phyloP scores from a whole-genome alignment of 2,113 vertebrate genomes.

The Rhinolophus sinicus region DNA sequence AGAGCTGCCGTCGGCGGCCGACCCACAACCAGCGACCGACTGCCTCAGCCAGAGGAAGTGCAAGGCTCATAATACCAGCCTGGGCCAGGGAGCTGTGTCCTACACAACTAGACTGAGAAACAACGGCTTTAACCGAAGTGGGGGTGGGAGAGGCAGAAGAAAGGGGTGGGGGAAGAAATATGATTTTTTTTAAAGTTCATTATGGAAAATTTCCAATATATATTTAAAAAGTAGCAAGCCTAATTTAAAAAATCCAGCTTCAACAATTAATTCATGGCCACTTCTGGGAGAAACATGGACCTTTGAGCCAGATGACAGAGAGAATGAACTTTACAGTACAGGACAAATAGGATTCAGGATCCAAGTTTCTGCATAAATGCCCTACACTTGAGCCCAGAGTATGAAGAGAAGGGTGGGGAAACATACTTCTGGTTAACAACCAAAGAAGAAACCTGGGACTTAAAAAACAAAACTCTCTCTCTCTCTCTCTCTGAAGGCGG shows the following conservation, averaged over 20 bases:
- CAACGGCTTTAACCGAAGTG: no score
- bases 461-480: not conserved
- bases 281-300: not conserved
- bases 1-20: no score
- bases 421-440: not conserved
- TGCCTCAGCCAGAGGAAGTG: no score
- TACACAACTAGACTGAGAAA: no score
- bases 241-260: not conserved
- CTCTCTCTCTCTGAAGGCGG: not conserved
- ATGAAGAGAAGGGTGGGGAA: not conserved
- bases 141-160: no score
- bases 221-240: not conserved
- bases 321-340: not conserved
- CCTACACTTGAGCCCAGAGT: not conserved
- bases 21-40: no score
- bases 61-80: no score
- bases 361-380: not conserved
- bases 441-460: not conserved
- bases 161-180: no score
- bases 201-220: not conserved
- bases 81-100: no score
- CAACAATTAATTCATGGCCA: not conserved
- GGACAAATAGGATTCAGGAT: not conserved
- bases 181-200: not conserved
- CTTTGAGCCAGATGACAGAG: not conserved